phyloP scores from a whole-genome alignment of 2,888 invertebrate species.

The Patella depressa region DNA sequence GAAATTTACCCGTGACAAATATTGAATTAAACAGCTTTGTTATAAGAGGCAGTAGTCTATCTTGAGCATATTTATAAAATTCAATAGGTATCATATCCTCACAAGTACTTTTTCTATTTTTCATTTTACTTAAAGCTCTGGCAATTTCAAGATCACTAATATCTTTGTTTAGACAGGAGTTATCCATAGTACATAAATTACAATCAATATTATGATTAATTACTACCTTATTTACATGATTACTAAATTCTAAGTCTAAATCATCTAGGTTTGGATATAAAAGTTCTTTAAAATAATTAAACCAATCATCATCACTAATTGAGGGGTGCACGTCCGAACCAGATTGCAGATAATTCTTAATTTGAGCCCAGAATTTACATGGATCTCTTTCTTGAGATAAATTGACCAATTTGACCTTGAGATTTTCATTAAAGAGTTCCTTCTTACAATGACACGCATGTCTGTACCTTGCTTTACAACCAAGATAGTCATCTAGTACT shows the following conservation, averaged over 20 bases:
- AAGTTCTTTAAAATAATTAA: background rate
- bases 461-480: background rate
- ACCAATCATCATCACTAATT: background rate
- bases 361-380: background rate
- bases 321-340: background rate
- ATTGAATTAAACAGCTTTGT: background rate
- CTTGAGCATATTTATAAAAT: no score
- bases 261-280: no score
- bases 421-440: no score
- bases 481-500: background rate
- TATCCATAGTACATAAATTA: no score
- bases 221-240: no score
- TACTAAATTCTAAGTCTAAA: no score
- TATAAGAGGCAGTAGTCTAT: background rate
- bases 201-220: no score
- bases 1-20: background rate
- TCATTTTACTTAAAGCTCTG: no score
- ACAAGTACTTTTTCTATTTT: slow-evolving; percentile 7
- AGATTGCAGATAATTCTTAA: background rate
- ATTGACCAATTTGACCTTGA: background rate
- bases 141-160: no score
- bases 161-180: no score
- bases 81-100: no score
- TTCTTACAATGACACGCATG: background rate
- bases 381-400: background rate